A percentile compares a stretch with the other conserved stretches of the same genome.
Evolutionary conservation across 2,797 vertebrate species (phyloP).

Genomic region (Psittacula echo): DNA sequence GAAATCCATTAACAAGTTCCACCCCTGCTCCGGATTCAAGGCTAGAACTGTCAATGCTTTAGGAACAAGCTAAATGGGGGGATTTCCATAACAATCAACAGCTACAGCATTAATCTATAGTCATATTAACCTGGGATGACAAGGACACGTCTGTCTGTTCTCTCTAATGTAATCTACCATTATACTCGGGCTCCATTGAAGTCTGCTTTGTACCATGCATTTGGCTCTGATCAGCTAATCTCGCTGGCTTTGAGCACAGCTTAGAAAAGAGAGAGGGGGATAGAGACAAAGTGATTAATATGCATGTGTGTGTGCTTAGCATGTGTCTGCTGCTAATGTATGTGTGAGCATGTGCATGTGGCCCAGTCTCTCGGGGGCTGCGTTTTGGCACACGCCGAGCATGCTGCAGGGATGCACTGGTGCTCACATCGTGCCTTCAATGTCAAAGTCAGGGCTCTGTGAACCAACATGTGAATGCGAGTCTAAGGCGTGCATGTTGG

Average conservation of each 20-base stretch:
- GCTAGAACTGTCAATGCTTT: constrained; percentile 64
- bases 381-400: rapidly evolving
- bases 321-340: neutral
- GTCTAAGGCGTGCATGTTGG: rapidly evolving
- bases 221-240: constrained; percentile 43
- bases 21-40: constrained; percentile 58
- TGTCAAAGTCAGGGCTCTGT: rapidly evolving
- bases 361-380: rapidly evolving
- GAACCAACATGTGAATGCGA: rapidly evolving
- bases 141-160: constrained; percentile 68
- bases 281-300: neutral
- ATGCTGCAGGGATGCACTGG: rapidly evolving
- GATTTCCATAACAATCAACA: constrained; percentile 72
- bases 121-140: constrained; percentile 70
- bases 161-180: constrained; percentile 51
- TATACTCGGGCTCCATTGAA: constrained; percentile 29
- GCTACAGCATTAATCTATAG: constrained; percentile 68
- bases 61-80: constrained; percentile 60
- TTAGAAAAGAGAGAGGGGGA: neutral
- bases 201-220: constrained; percentile 20
- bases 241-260: neutral
- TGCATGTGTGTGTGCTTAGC: neutral
- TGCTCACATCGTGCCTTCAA: rapidly evolving
- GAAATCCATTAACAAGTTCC: constrained; percentile 68
- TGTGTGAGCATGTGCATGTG: neutral